Evolutionary conservation across 1,140 invertebrate species (phyloP), one percentile per base, ranked within the genome.

Genomic region (Neodiprion fabricii): DNA sequence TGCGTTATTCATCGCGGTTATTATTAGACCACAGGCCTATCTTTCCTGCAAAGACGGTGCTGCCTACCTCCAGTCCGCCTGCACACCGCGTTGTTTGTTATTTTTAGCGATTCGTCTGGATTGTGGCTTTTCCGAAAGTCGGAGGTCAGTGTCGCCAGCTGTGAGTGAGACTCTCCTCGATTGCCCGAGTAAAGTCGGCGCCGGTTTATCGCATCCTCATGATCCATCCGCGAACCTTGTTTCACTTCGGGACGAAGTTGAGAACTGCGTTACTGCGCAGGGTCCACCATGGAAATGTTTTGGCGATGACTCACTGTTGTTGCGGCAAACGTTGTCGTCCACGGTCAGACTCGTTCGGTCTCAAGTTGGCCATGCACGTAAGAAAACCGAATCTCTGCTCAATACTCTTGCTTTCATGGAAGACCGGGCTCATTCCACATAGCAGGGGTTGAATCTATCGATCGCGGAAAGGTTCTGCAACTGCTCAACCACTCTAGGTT

Each of bases 251-350:
- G 53, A 40, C 28, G 28, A 9, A 61, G 11, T 61, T 61, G 11
- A 61, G 53, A 17, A 61, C 53, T 61, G 53, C 53, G 53, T 61
- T 17, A 61, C 53, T 61, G 53, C 53, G 53, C 11, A 61, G 9
- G 53, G 53, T 3, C 53, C 11, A 61, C 53, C 53, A 17, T 61
- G 53, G 5, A 61, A 61, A 61, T 61, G 11, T 61, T 61, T 61
- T 12, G 53, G 53, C 53, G 53, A 61, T 61, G 53, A 61, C 53
- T 61, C 53, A 61, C n/a, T 61, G 53, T 61, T 61, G 53, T 61
- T 61, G 53, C 5, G 9, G 53, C 11, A 12, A 17, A 9, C 11
- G n/a, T 17, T 17, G n/a, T 12, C 11, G 11, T 14, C n/a, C 53
- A 61, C 11, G 53, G 53, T 61, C 53, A 61, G n/a, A 61, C 53